Conservation (phyloP, 2,888 invertebrate species). For the Pristionchus arcanus region DNA sequence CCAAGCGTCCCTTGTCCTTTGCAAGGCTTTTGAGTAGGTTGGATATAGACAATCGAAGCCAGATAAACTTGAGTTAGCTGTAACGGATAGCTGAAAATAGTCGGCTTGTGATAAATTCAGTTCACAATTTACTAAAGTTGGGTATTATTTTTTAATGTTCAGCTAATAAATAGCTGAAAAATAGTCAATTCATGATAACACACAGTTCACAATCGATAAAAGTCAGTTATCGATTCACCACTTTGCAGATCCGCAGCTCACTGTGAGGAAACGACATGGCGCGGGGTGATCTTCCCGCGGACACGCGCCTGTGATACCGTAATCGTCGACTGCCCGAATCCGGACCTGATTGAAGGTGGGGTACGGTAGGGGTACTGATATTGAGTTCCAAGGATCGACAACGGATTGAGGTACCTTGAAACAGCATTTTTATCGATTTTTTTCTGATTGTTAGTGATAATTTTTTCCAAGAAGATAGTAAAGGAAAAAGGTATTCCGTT, state of each 20-base stretch:
- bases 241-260: constrained; percentile 56
- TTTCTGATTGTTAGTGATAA: too few species aligned
- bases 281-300: constrained; percentile 61
- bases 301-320: constrained; percentile 67
- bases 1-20: background rate
- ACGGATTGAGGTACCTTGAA: too few species aligned
- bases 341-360: constrained; percentile 65
- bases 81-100: too few species aligned
- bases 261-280: constrained; percentile 58
- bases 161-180: too few species aligned
- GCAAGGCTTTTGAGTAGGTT: background rate
- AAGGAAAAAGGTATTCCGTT: background rate
- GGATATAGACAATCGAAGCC: too few species aligned
- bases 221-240: constrained; percentile 44
- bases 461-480: too few species aligned
- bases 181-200: background rate
- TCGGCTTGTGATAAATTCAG: too few species aligned
- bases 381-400: background rate
- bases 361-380: background rate
- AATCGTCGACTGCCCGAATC: constrained; percentile 66
- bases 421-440: too few species aligned
- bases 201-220: background rate
- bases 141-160: too few species aligned
- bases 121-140: too few species aligned
- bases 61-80: too few species aligned